Evolutionary conservation across 2,113 vertebrate species (phyloP).

Genomic region (Noctilio leporinus): DNA sequence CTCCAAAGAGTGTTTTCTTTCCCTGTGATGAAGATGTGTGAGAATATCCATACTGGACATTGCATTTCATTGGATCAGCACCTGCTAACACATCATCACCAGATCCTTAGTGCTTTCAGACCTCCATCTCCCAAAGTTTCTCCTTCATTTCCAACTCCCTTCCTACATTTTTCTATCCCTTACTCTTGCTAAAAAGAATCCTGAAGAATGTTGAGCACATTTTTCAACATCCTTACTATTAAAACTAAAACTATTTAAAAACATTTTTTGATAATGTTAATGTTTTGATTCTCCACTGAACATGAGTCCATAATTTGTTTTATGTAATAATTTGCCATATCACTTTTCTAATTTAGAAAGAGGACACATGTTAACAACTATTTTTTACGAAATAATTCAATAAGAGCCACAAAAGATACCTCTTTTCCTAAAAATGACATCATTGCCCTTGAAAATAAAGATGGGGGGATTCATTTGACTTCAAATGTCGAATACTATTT

Average conservation of each 20-base stretch:
- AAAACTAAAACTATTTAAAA: background rate
- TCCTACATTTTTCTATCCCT: background rate
- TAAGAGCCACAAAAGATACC: background rate
- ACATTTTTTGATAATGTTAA: background rate
- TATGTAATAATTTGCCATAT: background rate
- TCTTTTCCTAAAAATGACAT: background rate
- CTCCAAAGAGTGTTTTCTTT: background rate
- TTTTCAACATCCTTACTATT: background rate
- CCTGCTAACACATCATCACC: background rate
- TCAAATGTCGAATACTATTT: background rate
- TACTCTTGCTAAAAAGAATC: background rate
- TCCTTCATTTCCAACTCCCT: background rate
- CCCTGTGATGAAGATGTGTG: background rate
- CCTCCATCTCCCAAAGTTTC: background rate
- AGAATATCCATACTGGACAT: background rate
- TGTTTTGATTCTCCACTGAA: background rate
- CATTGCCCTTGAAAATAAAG: background rate
- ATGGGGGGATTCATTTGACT: background rate
- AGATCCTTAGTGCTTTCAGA: background rate
- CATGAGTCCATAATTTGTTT: background rate
- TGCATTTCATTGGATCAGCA: background rate
- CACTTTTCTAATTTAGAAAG: background rate
- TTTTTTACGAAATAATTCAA: background rate
- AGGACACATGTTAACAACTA: background rate
- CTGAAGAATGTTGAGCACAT: fast-evolving